Percentiles rank a stretch among this genome's conserved stretches.
Conservation (phyloP, 23 tunicate species). For the Halocynthia aurantium region DNA sequence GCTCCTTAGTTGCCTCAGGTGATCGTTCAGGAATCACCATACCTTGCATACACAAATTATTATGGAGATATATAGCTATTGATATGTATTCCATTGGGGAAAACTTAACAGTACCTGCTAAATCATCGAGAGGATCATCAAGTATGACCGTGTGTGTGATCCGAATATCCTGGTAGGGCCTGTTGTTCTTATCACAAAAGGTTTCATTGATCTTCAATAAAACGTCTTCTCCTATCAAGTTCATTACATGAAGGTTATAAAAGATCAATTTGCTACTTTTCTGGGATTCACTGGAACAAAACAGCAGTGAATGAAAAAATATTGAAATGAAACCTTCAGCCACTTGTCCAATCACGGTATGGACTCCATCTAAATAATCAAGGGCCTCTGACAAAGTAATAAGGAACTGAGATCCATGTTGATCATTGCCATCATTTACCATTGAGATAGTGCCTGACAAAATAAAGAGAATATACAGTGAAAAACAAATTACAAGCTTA, state of each 20-base stretch:
- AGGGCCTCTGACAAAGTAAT: slow-evolving; percentile 67
- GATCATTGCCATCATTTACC: slow-evolving; percentile 96
- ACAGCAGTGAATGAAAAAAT: background rate
- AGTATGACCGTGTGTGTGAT: slow-evolving; percentile 90
- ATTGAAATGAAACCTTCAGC: slow-evolving; percentile 62
- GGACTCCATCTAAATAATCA: slow-evolving; percentile 86
- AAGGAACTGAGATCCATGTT: slow-evolving; percentile 93
- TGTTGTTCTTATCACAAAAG: slow-evolving; percentile 72
- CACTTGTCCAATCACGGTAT: slow-evolving; percentile 91
- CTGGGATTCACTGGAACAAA: background rate
- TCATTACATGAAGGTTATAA: background rate
- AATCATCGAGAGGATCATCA: slow-evolving; percentile 97
- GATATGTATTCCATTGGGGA: background rate
- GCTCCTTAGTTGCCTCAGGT: slow-evolving; percentile 80
- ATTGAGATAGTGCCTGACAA: slow-evolving; percentile 64
- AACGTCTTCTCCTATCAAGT: slow-evolving; percentile 61
- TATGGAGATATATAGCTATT: background rate
- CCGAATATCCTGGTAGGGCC: slow-evolving; percentile 93
- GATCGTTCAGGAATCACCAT: slow-evolving; percentile 77
- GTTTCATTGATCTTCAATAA: slow-evolving; percentile 78
- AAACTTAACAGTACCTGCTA: slow-evolving; percentile 26
- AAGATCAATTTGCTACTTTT: background rate
- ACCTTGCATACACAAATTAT: slow-evolving; percentile 30
- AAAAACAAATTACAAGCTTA: no score
- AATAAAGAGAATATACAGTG: background rate